Evolutionary conservation across 2,113 vertebrate species (phyloP), one percentile per base, ranked within the genome.

Genomic region (Dipodomys merriami): DNA sequence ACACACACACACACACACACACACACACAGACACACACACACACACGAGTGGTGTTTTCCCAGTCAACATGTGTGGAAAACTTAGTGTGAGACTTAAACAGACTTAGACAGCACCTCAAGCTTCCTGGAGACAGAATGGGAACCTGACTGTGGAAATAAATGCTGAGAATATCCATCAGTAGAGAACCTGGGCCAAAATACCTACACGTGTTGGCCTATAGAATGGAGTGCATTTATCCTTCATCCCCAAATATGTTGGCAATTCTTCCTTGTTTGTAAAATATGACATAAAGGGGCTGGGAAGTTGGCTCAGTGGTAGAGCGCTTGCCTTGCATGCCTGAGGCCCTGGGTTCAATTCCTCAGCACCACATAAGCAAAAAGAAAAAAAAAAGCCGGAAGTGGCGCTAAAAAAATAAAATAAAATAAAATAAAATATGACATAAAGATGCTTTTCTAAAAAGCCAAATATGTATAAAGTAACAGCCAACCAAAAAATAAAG

Each of bases 401-500:
- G n/a, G n/a, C n/a, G n/a, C n/a, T n/a, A n/a, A n/a, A n/a, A n/a
- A n/a, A n/a, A n/a, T n/a, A n/a, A n/a, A n/a, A n/a, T n/a, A n/a
- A n/a, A n/a, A n/a, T n/a, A n/a, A n/a, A n/a, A n/a, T 92, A 79
- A 91, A 84, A 91, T 67, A 11, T 79, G 23, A 82, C 7, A 44
- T 88, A 77, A 88, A 69, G 16, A 79, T 49, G 30, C 22, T 88
- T 33, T 39, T 64, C 67, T 6, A 76, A 69, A 80, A 88, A 86
- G 69, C 30, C 30, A 92, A 92, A 71, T 79, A 71, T 74, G 30
- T 9, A 77, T 49, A 88, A 86, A 88, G 74, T 83, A 91, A 13
- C 18, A 84, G 25, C 27, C 44, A 91, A 49, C 68, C 68, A 10
- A 3, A 60, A 80, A 86, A 60, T 44, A n/a, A 69, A 15, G 86